phyloP scores from a whole-genome alignment of 2,888 invertebrate genomes.

The Volucella inflata region DNA sequence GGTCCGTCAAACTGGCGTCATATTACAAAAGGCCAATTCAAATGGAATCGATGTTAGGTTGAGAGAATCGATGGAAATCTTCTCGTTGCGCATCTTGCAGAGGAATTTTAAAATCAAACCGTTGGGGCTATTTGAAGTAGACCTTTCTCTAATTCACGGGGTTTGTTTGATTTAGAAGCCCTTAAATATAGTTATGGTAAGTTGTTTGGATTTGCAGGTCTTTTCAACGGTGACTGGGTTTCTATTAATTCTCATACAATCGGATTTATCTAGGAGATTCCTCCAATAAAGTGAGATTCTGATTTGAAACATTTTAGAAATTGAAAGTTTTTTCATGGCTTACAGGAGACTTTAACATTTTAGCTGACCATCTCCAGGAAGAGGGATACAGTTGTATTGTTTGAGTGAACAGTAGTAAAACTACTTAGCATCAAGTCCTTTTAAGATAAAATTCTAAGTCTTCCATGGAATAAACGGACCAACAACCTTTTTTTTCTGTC shows the following conservation, averaged over 20 bases:
- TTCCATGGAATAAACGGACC: too few species aligned
- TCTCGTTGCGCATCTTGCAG: constrained; percentile 78
- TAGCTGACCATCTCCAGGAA: too few species aligned
- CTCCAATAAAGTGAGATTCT: constrained; percentile 76
- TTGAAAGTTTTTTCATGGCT: too few species aligned
- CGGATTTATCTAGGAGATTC: constrained; percentile 81
- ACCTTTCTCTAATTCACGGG: constrained; percentile 78
- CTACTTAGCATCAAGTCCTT: too few species aligned
- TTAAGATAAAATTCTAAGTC: too few species aligned
- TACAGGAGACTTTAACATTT: too few species aligned
- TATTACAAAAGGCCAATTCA: constrained; percentile 79
- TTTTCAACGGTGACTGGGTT: constrained; percentile 81
- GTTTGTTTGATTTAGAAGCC: constrained; percentile 20
- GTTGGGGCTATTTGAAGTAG: constrained; percentile 79
- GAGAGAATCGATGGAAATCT: constrained; percentile 79
- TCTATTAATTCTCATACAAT: constrained; percentile 81
- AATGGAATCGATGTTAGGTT: constrained; percentile 79
- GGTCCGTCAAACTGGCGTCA: constrained; percentile 77
- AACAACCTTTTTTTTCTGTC: too few species aligned
- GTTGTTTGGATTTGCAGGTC: constrained; percentile 76
- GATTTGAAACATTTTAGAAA: too few species aligned
- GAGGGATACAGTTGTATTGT: too few species aligned
- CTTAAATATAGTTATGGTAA: too few species aligned
- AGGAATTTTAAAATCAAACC: constrained; percentile 80
- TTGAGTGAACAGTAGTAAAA: too few species aligned